Conservation (phyloP, 64 coral and sea anemone species). For the Acropora yongei region DNA sequence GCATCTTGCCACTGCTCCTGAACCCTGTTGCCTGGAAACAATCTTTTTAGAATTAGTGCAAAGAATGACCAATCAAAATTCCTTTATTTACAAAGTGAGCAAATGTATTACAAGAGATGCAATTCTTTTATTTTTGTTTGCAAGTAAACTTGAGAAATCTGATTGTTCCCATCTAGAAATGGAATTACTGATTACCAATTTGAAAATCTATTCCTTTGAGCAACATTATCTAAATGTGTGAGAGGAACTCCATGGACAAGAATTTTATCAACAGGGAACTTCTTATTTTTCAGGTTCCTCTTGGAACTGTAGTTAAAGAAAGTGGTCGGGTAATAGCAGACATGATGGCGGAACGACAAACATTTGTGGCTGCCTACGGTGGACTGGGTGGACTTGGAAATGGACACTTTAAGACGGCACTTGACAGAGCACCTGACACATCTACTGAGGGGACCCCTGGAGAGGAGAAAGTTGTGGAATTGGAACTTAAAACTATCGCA, state of each 20-base stretch:
- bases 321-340: constrained; percentile 65
- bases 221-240: too few relatives aligned
- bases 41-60: too few relatives aligned
- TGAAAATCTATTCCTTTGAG: too few relatives aligned
- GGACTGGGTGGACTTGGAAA: constrained; percentile 94
- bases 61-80: too few relatives aligned
- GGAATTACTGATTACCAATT: too few relatives aligned
- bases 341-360: constrained; percentile 70
- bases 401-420: constrained; percentile 85
- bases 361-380: constrained; percentile 67
- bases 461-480: constrained; percentile 86
- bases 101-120: too few relatives aligned
- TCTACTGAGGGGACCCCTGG: constrained; percentile 79
- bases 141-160: too few relatives aligned
- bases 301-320: constrained; percentile 84
- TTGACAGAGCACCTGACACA: constrained; percentile 68
- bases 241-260: background rate
- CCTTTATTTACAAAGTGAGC: too few relatives aligned
- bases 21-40: too few relatives aligned
- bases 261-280: background rate
- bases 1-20: too few relatives aligned
- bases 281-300: constrained; percentile 73
- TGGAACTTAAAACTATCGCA: constrained; percentile 98
- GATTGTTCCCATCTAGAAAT: too few relatives aligned
- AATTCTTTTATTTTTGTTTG: too few relatives aligned